phyloP scores from a whole-genome alignment of 1,140 invertebrate species.

The Diorhabda sublineata region DNA sequence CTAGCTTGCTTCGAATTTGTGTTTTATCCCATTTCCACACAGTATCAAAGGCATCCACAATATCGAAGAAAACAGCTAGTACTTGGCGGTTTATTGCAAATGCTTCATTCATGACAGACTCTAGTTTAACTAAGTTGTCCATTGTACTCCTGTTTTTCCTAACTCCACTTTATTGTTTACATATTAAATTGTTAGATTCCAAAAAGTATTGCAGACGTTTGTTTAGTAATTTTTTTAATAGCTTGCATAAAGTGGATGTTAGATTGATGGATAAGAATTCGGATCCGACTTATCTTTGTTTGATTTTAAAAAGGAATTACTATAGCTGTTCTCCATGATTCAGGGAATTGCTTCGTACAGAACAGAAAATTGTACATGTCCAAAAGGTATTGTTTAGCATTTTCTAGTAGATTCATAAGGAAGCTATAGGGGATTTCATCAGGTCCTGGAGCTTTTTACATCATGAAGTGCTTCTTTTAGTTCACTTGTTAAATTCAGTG shows the following conservation, averaged over 20 bases:
- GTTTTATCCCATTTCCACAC: neutral
- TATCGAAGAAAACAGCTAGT: slow-evolving; percentile 21
- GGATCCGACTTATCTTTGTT: neutral
- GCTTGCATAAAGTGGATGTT: no score
- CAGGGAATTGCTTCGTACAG: neutral
- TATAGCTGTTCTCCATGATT: neutral
- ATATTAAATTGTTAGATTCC: no score
- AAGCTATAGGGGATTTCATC: neutral
- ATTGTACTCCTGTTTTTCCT: slow-evolving; percentile 1
- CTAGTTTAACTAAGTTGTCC: slow-evolving; percentile 13
- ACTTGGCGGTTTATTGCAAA: slow-evolving; percentile 15
- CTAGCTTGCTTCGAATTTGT: no score
- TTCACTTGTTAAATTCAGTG: neutral
- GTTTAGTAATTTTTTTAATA: no score
- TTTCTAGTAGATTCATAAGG: neutral
- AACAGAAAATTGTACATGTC: neutral
- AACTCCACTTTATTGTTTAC: no score
- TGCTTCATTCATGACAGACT: slow-evolving; percentile 10
- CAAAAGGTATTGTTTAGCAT: neutral
- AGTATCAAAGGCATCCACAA: neutral
- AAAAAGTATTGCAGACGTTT: no score
- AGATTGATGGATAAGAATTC: no score
- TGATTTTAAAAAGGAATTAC: neutral
- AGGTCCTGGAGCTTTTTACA: neutral
- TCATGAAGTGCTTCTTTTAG: neutral